Evolutionary conservation across 2,113 vertebrate species (phyloP).

Genomic region (Barnardius zonarius): DNA sequence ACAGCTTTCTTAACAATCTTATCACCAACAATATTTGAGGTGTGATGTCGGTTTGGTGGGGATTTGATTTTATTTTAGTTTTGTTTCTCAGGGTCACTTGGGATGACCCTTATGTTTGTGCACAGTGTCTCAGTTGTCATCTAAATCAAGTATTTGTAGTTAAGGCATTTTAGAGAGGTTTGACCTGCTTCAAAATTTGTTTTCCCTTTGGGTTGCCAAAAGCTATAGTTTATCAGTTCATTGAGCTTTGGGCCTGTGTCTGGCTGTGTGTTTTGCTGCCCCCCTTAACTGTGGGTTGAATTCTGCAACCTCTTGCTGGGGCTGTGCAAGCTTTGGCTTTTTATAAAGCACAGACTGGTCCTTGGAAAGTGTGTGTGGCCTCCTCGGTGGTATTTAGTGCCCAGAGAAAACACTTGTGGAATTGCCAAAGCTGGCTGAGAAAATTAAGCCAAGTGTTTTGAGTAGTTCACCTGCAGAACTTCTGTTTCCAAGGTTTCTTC

Average conservation of each 20-base stretch:
- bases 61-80: not conserved
- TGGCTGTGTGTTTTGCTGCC: not conserved
- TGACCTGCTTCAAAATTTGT: not conserved
- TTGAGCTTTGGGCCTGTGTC: not conserved
- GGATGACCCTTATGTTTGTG: not conserved
- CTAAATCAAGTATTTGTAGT: not conserved
- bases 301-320: not conserved
- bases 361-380: not conserved
- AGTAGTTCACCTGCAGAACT: not conserved
- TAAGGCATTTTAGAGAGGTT: not conserved
- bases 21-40: not conserved
- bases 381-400: not conserved
- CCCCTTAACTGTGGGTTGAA: fast-evolving
- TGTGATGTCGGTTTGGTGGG: not conserved
- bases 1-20: not conserved
- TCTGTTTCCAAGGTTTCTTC: not conserved
- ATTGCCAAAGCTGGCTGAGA: not conserved
- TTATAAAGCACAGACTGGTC: not conserved
- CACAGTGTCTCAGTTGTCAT: not conserved
- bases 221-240: not conserved
- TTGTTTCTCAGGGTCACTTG: not conserved
- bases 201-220: not conserved
- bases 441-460: not conserved
- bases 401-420: not conserved
- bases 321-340: fast-evolving